Evolutionary conservation across 2,113 vertebrate species (phyloP), one percentile per base, ranked within the genome.

Genomic region (Albula goreensis): DNA sequence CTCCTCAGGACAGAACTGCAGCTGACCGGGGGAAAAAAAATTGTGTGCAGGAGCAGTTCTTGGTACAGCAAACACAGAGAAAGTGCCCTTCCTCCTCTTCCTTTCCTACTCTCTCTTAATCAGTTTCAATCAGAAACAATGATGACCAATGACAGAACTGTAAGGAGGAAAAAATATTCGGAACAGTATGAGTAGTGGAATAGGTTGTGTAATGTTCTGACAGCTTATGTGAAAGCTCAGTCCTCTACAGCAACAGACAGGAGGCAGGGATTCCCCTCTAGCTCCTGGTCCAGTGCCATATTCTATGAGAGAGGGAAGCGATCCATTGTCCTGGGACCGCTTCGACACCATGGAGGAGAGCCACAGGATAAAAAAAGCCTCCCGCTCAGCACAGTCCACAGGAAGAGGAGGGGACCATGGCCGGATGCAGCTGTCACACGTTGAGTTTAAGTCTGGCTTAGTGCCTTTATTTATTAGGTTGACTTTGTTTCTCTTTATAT

Each of bases 401-500:
- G 60, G 82, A 50, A 83, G 81, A 60, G 81, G 81, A 83, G 53
- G 53, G 50, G 12, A 49, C 12, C 50, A 25, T 3, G 15, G 50
- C 41, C 57, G 60, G 82, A 83, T 49, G 48, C 82, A 83, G 60
- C 41, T 83, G 82, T 48, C 41, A 11, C 41, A 31, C 12, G 19
- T 31, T 10, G 9, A 6, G 60, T 31, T 6, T 0, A n/a, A 70
- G 4, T 49, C 82, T 48, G 22, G 13, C 60, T 0, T 19, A 70
- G 1, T n/a, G 41, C 53, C 60, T 8, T 83, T 70, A 83, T 83
- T 50, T 70, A 70, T 70, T 12, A 49, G 8, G 82, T 12, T 5
- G 10, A 83, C 57, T 83, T 70, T 50, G 25, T 57, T 41, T 57
- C 78, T 50, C 70, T 74, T 74, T 31, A 74, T 74, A 74, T 74